Conservation (phyloP, 2,888 invertebrate genomes). For the Lasiommata megera region DNA sequence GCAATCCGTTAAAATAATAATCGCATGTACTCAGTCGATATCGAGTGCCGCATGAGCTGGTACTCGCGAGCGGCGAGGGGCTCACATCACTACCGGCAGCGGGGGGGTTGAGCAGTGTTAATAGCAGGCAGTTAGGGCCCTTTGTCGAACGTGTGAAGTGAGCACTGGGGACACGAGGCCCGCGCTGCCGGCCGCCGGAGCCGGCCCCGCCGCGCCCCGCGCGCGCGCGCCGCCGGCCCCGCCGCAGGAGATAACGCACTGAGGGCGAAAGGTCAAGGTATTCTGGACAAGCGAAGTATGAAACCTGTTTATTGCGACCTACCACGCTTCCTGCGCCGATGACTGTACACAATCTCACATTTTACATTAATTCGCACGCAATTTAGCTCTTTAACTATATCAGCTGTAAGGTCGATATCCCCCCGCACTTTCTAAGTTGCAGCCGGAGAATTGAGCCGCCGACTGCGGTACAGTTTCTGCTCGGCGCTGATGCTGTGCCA, state of each 20-base stretch:
- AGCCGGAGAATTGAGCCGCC: slow-evolving; percentile 2
- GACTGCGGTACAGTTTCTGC: slow-evolving; percentile 35
- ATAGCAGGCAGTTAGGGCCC: slow-evolving; percentile 79
- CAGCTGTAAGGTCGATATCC: slow-evolving; percentile 21
- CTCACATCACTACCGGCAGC: slow-evolving; percentile 53
- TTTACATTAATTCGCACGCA: slow-evolving; percentile 18
- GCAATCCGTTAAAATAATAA: background rate
- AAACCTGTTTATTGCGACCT: slow-evolving; percentile 49
- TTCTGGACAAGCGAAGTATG: slow-evolving; percentile 44
- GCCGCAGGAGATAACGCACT: slow-evolving; percentile 18
- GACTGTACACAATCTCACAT: slow-evolving; percentile 26
- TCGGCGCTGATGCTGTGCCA: slow-evolving; percentile 26
- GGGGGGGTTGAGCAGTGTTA: slow-evolving; percentile 65
- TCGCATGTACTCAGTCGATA: background rate
- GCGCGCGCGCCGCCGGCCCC: slow-evolving; percentile 23
- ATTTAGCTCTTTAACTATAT: slow-evolving; percentile 17
- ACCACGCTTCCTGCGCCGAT: slow-evolving; percentile 41
- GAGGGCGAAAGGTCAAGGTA: slow-evolving; percentile 37
- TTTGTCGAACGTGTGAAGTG: slow-evolving; percentile 78
- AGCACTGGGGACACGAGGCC: slow-evolving; percentile 65
- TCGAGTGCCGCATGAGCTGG: background rate
- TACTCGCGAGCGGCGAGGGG: slow-evolving; percentile 21
- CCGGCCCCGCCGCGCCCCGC: slow-evolving; percentile 36
- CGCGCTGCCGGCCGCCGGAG: slow-evolving; percentile 39
- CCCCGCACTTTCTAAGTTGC: background rate